Base-by-base conservation (phyloP, 2,113 vertebrate species). In the Sinocyclocheilus anshuiensis region DNA sequence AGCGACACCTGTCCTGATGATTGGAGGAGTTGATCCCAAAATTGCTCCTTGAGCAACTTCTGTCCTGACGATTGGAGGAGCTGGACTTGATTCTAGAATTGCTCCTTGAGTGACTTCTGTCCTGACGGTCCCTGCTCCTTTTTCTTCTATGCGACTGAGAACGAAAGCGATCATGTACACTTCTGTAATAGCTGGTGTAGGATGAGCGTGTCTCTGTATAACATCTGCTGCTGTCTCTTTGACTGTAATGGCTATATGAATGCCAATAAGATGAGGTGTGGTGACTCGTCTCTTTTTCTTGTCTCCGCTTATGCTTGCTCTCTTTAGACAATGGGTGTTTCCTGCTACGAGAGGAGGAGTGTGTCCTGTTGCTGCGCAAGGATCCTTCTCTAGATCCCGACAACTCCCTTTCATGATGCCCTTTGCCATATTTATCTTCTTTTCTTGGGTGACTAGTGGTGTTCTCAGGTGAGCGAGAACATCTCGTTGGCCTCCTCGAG, bases 81-180 rank as follows among this genome's bases (percentile, higher is more conserved):
- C 93, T 90, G 18, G 96, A 97, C 93, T 88, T 81, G 13, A 91
- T 96, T 89, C 94, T 95, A 24, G 97, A 97, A 0, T 87, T 91
- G 87, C 95, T 95, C 83, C 95, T 93, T 29, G 97, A 97, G 50
- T 86, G 89, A 57, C 93, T 94, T 45, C 93, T 93, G 87, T 95
- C 93, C 0, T 93, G 92, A 11, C 93, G 93, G 20, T 92, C 92
- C 0, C 92, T 91, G 85, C 92, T 96, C 87, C 93, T 93, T 67
- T 93, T 95, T 67, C 84, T 91, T 2, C 85, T 88, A 59, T 92
- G 92, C 12, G 78, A 55, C 1, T 7, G 20, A 29, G 87, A 83
- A n/a, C 6, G 29, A 7, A 33, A 48, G 4, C 5, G 24, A 26
- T 61, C 39, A 12, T 50, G 16, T 1, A 6, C 20, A 24, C 39